Percentiles rank a stretch among this genome's conserved stretches.
Conservation (phyloP, 2,888 invertebrate genomes). For the Sabatieria punctata region DNA sequence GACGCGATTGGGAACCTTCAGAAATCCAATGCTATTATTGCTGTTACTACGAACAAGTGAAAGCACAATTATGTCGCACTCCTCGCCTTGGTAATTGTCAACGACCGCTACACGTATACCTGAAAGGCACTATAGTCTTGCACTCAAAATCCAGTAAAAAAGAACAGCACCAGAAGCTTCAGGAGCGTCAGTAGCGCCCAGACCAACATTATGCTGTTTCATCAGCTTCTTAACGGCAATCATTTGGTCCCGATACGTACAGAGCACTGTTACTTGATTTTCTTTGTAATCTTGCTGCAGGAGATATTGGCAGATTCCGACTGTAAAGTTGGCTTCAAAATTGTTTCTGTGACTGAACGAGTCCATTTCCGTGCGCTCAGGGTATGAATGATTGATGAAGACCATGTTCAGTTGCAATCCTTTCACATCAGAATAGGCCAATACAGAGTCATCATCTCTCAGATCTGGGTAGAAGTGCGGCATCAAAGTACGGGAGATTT, state of each 20-base stretch:
- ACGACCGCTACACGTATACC: constrained; percentile 14
- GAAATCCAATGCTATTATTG: constrained; percentile 26
- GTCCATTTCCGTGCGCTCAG: constrained; percentile 9
- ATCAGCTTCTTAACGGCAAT: constrained; percentile 39
- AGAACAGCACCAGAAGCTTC: too few species aligned
- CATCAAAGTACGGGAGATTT: constrained; percentile 43
- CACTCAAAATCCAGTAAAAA: too few species aligned
- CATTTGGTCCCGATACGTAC: constrained; percentile 54
- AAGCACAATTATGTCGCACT: constrained; percentile 22
- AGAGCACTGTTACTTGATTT: constrained; percentile 50
- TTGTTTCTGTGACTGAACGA: constrained; percentile 10
- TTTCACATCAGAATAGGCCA: constrained; percentile 41
- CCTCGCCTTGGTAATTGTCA: constrained; percentile 25
- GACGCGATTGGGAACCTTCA: constrained; percentile 27
- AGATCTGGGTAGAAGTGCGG: constrained; percentile 51
- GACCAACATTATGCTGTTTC: constrained; percentile 2
- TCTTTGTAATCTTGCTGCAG: constrained; percentile 44
- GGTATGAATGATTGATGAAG: constrained; percentile 41
- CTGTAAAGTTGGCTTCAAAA: constrained; percentile 9
- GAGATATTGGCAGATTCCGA: constrained; percentile 40
- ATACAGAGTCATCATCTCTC: constrained; percentile 37
- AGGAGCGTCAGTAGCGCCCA: too few species aligned
- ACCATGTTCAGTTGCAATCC: constrained; percentile 49
- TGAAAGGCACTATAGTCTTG: too few species aligned
- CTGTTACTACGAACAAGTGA: constrained; percentile 23